Conservation (phyloP, 2,797 vertebrate species). For the Brachyrhaphis roseni region DNA sequence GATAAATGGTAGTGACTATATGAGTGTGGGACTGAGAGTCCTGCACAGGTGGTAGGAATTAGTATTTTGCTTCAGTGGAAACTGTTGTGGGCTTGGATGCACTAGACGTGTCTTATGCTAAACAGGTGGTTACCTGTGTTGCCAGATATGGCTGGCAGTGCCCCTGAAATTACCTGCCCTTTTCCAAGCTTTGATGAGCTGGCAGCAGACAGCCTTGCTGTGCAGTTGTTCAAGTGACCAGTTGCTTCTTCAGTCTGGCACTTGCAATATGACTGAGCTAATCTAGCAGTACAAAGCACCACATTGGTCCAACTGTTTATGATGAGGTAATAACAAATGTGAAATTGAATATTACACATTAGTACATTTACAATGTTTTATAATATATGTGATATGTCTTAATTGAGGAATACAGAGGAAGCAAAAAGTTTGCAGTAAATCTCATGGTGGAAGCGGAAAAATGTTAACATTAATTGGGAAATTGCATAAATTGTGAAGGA, state of each 20-base stretch:
- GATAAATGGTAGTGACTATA: not conserved
- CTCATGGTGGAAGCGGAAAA: not conserved
- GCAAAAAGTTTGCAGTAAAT: not conserved
- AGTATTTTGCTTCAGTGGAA: conserved; percentile 3
- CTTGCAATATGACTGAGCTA: conserved; percentile 22
- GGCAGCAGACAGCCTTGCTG: conserved; percentile 39
- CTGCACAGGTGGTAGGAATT: conserved; percentile 18
- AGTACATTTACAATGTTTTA: conserved; percentile 16
- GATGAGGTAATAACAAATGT: conserved; percentile 28
- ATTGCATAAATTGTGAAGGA: not conserved
- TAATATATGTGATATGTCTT: not conserved
- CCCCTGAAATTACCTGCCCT: conserved; percentile 50
- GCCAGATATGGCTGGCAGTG: conserved; percentile 52
- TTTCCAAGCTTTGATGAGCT: conserved; percentile 62
- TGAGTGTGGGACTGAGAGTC: conserved; percentile 19
- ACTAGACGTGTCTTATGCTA: conserved; percentile 47
- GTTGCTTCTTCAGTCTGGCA: conserved; percentile 37
- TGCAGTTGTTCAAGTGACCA: conserved; percentile 47
- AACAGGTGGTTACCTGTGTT: conserved; percentile 64
- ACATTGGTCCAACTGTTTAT: conserved; percentile 19
- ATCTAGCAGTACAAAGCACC: conserved; percentile 22
- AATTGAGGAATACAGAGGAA: not conserved
- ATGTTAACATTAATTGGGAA: not conserved
- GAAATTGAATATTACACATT: conserved; percentile 60
- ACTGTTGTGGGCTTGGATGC: conserved; percentile 39